These are phyloP conservation scores for Sycophila sp. DNA, from an alignment of 1,140 invertebrate genomes.

Conservation along the genomic window DNA sequence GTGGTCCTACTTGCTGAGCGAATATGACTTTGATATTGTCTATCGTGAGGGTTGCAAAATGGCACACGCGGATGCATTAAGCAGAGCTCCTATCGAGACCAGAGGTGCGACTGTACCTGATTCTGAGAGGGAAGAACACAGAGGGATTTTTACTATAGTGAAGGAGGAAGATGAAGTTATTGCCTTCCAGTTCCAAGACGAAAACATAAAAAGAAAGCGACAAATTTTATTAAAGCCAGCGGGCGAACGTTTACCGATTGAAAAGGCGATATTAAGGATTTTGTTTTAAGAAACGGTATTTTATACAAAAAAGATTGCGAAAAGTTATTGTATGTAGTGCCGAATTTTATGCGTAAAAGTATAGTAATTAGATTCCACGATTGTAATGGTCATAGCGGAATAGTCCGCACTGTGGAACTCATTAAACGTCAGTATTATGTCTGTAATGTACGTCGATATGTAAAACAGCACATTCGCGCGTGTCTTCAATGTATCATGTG, in stretches of 20 bases:
- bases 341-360: constrained; percentile 26
- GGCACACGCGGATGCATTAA: constrained; percentile 15
- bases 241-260: not conserved
- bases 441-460: constrained; percentile 6
- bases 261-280: too few species aligned
- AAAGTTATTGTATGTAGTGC: constrained; percentile 29
- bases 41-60: constrained; percentile 11
- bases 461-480: not conserved
- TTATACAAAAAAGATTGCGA: constrained; percentile 14
- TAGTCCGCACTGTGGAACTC: constrained; percentile 22
- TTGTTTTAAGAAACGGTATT: not conserved
- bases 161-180: constrained; percentile 16
- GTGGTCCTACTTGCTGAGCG: constrained; percentile 3
- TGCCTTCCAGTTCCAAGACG: constrained; percentile 11
- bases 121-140: too few species aligned
- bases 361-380: constrained; percentile 37
- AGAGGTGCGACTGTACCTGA: too few species aligned
- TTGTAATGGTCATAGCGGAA: constrained; percentile 26
- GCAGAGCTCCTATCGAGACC: constrained; percentile 3
- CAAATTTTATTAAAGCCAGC: constrained; percentile 6
- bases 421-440: constrained; percentile 31
- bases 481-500: not conserved
- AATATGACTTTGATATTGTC: constrained; percentile 15
- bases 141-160: not conserved
- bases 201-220: not conserved